Evolutionary conservation across 2,888 invertebrate genomes (phyloP).

Genomic region (Clivina fossor): DNA sequence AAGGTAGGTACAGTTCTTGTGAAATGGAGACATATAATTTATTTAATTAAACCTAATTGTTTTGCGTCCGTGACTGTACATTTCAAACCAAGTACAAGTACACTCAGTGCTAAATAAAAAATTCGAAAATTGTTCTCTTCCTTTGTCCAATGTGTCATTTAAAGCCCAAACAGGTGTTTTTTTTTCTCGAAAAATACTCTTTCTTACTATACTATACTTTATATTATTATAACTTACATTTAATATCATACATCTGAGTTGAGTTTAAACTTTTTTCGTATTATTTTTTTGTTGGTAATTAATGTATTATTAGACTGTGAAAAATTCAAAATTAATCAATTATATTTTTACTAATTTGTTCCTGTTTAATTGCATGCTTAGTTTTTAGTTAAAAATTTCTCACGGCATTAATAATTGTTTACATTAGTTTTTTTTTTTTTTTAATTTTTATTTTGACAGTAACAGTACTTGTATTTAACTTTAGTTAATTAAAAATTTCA

Average conservation of each 20-base stretch:
- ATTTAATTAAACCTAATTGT: slow-evolving; percentile 54
- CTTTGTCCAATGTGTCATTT: slow-evolving; percentile 51
- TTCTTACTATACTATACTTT: too few relatives aligned
- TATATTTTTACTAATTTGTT: too few relatives aligned
- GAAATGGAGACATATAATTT: slow-evolving; percentile 54
- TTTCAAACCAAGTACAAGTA: slow-evolving; percentile 2
- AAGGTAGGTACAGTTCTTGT: slow-evolving; percentile 49
- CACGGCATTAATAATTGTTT: too few relatives aligned
- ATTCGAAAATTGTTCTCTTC: slow-evolving; percentile 50
- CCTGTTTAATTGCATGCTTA: too few relatives aligned
- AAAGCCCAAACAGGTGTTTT: slow-evolving; percentile 50
- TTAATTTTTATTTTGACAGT: too few relatives aligned
- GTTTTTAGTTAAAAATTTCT: too few relatives aligned
- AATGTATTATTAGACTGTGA: slow-evolving; percentile 25
- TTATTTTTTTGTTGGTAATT: slow-evolving; percentile 14
- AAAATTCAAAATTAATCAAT: slow-evolving; percentile 32
- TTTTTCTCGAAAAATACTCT: not conserved
- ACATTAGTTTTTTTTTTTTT: too few relatives aligned
- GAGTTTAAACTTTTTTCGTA: not conserved
- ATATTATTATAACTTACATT: too few relatives aligned
- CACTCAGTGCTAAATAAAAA: slow-evolving; percentile 28
- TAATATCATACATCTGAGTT: too few relatives aligned
- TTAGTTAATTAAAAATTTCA: too few relatives aligned
- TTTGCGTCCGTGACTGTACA: slow-evolving; percentile 51
- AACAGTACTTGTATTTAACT: too few relatives aligned